Percentiles rank a stretch among this genome's conserved stretches.
These are phyloP conservation scores for Samia ricini DNA, from an alignment of 1,140 invertebrate species.

Conservation along the genomic window DNA sequence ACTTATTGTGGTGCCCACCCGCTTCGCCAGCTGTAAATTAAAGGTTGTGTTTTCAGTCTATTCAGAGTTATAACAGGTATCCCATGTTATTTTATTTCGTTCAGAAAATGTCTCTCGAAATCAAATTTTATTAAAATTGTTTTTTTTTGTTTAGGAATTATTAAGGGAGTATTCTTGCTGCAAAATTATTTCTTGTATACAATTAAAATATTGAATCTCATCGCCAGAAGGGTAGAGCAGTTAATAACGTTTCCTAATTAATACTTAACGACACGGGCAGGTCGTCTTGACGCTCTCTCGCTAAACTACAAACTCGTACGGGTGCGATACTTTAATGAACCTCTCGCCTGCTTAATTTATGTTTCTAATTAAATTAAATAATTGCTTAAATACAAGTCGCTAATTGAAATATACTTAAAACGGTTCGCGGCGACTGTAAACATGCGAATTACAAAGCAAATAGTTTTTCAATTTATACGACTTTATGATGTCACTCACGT, in stretches of 20 bases:
- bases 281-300: not conserved
- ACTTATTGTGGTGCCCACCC: no score
- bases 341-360: slow-evolving; percentile 7
- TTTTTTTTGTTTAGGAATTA: no score
- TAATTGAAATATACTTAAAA: not conserved
- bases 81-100: no score
- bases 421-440: no score
- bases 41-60: no score
- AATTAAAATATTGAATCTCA: not conserved
- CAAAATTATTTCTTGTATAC: not conserved
- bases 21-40: no score
- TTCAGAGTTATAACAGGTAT: no score
- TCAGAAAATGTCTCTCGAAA: no score
- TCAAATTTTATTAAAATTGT: no score
- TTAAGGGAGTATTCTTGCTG: not conserved
- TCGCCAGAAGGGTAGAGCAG: not conserved
- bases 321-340: slow-evolving; percentile 5
- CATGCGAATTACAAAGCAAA: no score
- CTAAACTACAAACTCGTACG: slow-evolving; percentile 1
- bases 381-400: not conserved
- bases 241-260: slow-evolving; percentile 6
- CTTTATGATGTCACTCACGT: no score
- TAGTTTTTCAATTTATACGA: no score
- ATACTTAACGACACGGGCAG: slow-evolving; percentile 1
- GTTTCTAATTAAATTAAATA: slow-evolving; percentile 8